These are phyloP conservation scores for Athripsodes cinereus DNA, from an alignment of 2,888 invertebrate species.

Conservation along the genomic window DNA sequence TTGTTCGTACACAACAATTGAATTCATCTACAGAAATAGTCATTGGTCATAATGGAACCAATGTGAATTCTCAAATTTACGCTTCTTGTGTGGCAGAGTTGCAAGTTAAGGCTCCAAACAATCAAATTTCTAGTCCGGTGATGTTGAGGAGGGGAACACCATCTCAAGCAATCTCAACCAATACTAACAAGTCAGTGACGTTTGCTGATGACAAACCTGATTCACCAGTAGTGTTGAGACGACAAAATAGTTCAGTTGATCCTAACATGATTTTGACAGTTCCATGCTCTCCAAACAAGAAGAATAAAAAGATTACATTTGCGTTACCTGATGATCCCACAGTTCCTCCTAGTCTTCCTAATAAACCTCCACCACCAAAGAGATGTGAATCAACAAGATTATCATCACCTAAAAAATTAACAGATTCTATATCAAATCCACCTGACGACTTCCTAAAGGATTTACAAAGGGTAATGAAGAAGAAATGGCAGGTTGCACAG, in stretches of 20 bases:
- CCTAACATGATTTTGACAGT: constrained; percentile 34
- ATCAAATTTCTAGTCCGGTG: constrained; percentile 18
- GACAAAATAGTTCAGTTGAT: constrained; percentile 59
- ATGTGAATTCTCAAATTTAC: constrained; percentile 15
- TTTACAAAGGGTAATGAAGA: constrained; percentile 85
- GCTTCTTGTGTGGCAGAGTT: constrained; percentile 19
- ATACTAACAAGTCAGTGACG: constrained; percentile 12
- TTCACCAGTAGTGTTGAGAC: constrained; percentile 31
- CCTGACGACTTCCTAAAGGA: constrained; percentile 82
- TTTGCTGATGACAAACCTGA: constrained; percentile 16
- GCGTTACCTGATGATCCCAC: constrained; percentile 50
- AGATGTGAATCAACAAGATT: constrained; percentile 68
- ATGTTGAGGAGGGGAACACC: constrained; percentile 9
- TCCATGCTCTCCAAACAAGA: constrained; percentile 39
- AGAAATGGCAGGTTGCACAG: constrained; percentile 90
- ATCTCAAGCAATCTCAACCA: constrained; percentile 3
- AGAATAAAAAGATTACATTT: constrained; percentile 61
- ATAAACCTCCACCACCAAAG: constrained; percentile 67
- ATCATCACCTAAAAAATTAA: constrained; percentile 70
- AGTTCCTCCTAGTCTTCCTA: constrained; percentile 51
- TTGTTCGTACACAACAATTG: background rate
- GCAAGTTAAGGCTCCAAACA: constrained; percentile 12
- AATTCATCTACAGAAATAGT: background rate
- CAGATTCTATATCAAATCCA: constrained; percentile 66
- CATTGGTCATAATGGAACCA: background rate